Conservation (phyloP, 2,888 invertebrate species). For the Eubasilissa splendida region DNA sequence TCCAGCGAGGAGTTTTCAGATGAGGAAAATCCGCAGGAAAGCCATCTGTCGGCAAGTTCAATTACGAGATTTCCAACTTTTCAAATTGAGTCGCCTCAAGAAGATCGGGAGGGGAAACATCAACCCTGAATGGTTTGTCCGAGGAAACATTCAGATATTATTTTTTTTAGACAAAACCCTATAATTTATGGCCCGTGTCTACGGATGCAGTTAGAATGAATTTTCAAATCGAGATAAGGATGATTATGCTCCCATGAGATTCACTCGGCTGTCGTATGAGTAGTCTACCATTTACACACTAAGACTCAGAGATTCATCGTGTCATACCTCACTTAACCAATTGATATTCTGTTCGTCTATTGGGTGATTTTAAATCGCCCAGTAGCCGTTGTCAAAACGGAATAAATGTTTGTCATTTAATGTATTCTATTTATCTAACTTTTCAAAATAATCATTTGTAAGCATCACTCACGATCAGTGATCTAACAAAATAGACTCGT, state of each 20-base stretch:
- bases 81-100: constrained; percentile 47
- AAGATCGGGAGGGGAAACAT: neutral
- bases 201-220: too few relatives aligned
- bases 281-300: neutral
- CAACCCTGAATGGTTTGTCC: neutral
- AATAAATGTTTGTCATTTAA: too few relatives aligned
- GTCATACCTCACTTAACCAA: neutral
- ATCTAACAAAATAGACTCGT: too few relatives aligned
- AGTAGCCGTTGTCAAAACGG: too few relatives aligned
- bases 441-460: too few relatives aligned
- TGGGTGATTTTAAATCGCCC: too few relatives aligned
- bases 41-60: constrained; percentile 56
- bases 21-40: constrained; percentile 49
- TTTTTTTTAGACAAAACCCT: too few relatives aligned
- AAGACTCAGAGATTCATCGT: neutral
- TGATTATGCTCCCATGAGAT: neutral
- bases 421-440: too few relatives aligned
- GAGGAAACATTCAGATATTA: neutral
- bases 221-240: neutral
- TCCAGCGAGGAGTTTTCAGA: constrained; percentile 29
- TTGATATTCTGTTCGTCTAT: neutral
- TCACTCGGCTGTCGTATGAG: neutral
- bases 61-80: constrained; percentile 56
- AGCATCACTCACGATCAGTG: too few relatives aligned
- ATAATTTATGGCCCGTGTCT: too few relatives aligned